Base-by-base conservation (phyloP, 2,888 invertebrate species). In the Papilio gigon region DNA sequence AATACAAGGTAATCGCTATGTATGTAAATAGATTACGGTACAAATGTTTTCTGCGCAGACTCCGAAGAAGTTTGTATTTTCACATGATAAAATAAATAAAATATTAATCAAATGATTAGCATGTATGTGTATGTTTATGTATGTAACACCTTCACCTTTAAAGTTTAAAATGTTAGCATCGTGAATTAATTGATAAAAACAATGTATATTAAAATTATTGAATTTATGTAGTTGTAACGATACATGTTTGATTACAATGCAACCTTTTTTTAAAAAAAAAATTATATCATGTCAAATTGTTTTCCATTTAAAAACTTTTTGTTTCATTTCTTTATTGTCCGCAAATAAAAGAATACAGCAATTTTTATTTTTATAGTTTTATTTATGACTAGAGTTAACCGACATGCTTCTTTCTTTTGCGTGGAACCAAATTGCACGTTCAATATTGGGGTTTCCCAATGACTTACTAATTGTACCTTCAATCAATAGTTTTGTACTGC, bases 11-110 rank as follows among this genome's bases (percentile, higher is more conserved):
- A 30, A 53, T 65, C 42, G 59, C 44, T 60, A 11, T 72, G 71
- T 71, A 71, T 71, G 71, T 67, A 62, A 61, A 61, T 42, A 42
- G 61, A 27, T 61, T 61, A 17, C 27, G 27, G 30, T 40, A 9
- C 4, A 27, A 27, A 20, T 61, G 64, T 14, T 65, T 64, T 64
- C 53, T 66, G 66, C 66, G 66, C 66, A 66, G 33, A 60, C 66
- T 66, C 65, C 56, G 27, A 20, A 6, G 30, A n/a, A 53, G 50
- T 53, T 53, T 53, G 30, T 17, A 53, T 53, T 30, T 53, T 53
- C 22, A 22, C 47, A 53, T n/a, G n/a, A n/a, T 53, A 30, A 30
- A 27, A 30, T 27, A 50, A 50, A 22, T 22, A 44, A 53, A 30
- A 53, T 9, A 30, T 9, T 30, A 6, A 25, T 25, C 14, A 9